Evolutionary conservation across 2,888 invertebrate species (phyloP), one percentile per base, ranked within the genome.

Genomic region (Stegana nigrithorax): DNA sequence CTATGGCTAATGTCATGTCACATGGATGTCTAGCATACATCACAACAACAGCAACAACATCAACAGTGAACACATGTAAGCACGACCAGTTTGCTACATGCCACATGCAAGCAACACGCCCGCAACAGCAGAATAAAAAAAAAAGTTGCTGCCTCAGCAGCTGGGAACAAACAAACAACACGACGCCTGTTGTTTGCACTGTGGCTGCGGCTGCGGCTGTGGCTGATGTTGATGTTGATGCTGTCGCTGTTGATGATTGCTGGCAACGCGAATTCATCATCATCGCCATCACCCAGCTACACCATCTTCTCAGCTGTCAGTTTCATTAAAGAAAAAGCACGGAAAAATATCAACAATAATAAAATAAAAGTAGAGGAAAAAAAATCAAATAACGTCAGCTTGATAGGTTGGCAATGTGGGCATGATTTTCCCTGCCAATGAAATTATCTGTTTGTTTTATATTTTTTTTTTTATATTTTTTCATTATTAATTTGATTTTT

Each of bases 1-100:
- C 21, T 63, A 56, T 60, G 57, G 60, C 66, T 69, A 58, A 45
- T 36, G 62, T 66, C 63, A 63, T 17, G 10, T 7, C 29, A 29
- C 29, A 29, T 7, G 6, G 6, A 7, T 29, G 29, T 10, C 14
- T 4, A 6, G 39, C 39, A 14, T n/a, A n/a, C 47, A 47, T 3
- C 36, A 36, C 2, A 42, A 1, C 42, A 14, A 42, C n/a, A 42
- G 2, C 36, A 44, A 44, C n/a, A 44, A 44, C 17, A 47, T 25
- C 47, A 47, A 23, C 47, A 17, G 3, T 14, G 27, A 27, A 8
- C 51, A 14, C 32, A 12, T 39, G 25, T 23, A 23, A 23, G 47
- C 23, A 45, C 12, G 14, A 6, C 21, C 4, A 21, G 23, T 21
- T 21, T 45, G 23, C 45, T 21, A 23, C 25, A 29, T 5, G 50